A percentile compares a stretch with the other conserved stretches of the same genome.
Evolutionary conservation across 1,140 invertebrate genomes (phyloP).

Genomic region (Drosophila neocordata): DNA sequence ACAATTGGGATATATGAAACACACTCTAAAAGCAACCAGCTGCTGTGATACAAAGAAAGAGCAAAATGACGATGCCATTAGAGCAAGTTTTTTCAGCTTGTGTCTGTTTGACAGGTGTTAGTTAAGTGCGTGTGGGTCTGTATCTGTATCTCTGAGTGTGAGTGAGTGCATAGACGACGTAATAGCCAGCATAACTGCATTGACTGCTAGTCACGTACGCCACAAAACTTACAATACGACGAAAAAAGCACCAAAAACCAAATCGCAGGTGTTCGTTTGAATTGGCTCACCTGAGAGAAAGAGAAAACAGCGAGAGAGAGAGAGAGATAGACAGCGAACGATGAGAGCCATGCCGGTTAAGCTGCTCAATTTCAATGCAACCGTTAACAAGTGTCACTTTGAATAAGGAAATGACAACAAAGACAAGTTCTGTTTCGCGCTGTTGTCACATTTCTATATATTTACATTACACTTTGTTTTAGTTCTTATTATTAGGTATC

Average conservation of each 20-base stretch:
- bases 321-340: background rate
- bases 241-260: slow-evolving; percentile 36
- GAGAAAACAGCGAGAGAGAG: slow-evolving; percentile 3
- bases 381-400: slow-evolving; percentile 71
- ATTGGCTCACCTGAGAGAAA: slow-evolving; percentile 13
- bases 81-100: slow-evolving; percentile 3
- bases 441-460: slow-evolving; percentile 36
- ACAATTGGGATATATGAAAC: slow-evolving; percentile 60
- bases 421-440: slow-evolving; percentile 55
- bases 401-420: slow-evolving; percentile 77
- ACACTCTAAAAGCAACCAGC: slow-evolving; percentile 40
- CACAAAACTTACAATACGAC: slow-evolving; percentile 36
- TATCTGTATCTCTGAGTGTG: slow-evolving; percentile 24
- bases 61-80: background rate
- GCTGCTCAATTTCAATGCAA: slow-evolving; percentile 76
- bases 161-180: slow-evolving; percentile 65
- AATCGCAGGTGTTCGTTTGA: slow-evolving; percentile 72
- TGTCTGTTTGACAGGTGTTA: slow-evolving; percentile 17
- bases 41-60: background rate
- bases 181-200: slow-evolving; percentile 74
- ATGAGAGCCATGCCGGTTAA: slow-evolving; percentile 13
- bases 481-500: slow-evolving; percentile 2
- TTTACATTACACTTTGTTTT: slow-evolving; percentile 26
- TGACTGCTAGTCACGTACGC: slow-evolving; percentile 67
- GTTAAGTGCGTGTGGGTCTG: slow-evolving; percentile 15